Evolutionary conservation across 2,888 invertebrate genomes (phyloP).

Genomic region (Limnephilus auricula): DNA sequence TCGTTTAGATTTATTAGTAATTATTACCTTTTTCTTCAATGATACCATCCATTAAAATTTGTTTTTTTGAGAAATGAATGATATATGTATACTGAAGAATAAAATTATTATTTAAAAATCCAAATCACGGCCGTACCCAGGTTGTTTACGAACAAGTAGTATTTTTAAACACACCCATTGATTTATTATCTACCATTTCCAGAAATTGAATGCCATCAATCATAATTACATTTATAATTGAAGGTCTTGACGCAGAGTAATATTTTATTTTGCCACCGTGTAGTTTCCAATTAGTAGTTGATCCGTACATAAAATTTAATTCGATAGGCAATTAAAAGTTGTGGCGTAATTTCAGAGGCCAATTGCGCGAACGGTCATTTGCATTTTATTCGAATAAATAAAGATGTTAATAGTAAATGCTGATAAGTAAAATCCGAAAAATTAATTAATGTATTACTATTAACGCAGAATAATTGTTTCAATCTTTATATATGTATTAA

Average conservation of each 20-base stretch:
- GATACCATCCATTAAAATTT: no score
- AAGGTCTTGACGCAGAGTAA: neutral
- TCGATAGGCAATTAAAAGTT: constrained; percentile 9
- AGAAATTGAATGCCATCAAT: neutral
- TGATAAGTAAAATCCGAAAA: neutral
- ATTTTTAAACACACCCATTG: neutral
- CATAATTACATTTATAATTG: neutral
- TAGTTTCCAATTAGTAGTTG: neutral
- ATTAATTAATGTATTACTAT: neutral
- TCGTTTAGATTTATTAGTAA: no score
- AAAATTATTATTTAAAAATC: no score
- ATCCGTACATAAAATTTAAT: constrained; percentile 22
- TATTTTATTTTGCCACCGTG: neutral
- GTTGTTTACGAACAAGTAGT: neutral
- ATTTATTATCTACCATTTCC: neutral
- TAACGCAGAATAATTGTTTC: neutral
- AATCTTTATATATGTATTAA: no score
- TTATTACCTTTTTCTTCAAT: no score
- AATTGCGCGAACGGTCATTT: neutral
- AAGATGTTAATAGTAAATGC: neutral
- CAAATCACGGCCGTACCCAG: neutral
- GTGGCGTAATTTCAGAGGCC: neutral
- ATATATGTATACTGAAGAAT: no score
- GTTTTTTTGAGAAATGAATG: no score
- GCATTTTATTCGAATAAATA: constrained; percentile 5